These are phyloP conservation scores for Delphinus delphis DNA, from an alignment of 2,113 vertebrate genomes.

Conservation along the genomic window DNA sequence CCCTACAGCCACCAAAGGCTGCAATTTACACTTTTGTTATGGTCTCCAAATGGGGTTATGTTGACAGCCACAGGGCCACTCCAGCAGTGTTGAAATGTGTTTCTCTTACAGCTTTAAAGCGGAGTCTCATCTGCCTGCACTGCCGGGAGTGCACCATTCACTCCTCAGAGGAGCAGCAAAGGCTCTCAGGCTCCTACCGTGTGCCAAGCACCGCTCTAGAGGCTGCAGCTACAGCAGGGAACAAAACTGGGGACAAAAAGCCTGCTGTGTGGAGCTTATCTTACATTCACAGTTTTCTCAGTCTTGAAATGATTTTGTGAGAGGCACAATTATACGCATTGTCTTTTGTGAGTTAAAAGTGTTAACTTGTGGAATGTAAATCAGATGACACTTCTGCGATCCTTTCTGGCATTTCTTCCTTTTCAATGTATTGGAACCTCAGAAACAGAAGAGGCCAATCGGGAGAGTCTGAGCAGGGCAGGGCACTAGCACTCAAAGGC, in stretches of 20 bases:
- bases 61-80: not conserved
- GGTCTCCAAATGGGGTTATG: not conserved
- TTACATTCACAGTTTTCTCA: not conserved
- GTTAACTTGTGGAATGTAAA: not conserved
- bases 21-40: not conserved
- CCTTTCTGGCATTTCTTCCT: constrained; percentile 15
- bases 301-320: not conserved
- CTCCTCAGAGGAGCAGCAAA: not conserved
- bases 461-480: not conserved
- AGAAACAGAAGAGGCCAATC: not conserved
- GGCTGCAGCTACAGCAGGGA: not conserved
- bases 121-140: not conserved
- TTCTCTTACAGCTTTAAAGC: not conserved
- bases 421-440: not conserved
- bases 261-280: not conserved
- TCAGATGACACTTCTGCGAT: not conserved
- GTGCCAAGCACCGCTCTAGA: not conserved
- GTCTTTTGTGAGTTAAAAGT: constrained; percentile 28
- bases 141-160: not conserved
- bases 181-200: not conserved
- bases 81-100: not conserved
- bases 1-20: not conserved
- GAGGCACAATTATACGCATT: not conserved
- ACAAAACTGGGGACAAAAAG: not conserved
- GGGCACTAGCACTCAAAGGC: not conserved